Base-by-base conservation (phyloP, 2,113 vertebrate genomes). In the Hypomesus transpacificus region DNA sequence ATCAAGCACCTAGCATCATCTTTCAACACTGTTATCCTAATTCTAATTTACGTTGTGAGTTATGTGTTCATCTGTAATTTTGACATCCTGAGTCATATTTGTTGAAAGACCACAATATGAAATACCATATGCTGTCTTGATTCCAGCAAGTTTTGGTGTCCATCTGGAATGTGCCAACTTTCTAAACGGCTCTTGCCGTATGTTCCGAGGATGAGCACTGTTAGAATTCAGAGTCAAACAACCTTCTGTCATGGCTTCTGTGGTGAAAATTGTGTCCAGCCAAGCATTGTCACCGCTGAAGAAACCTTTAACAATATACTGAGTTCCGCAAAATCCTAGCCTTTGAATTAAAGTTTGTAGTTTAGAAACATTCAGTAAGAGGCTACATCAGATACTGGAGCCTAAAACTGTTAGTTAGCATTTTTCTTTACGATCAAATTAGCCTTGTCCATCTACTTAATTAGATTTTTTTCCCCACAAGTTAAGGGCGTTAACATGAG, bases 31-130 rank as follows among this genome's bases (percentile, higher is more conserved):
- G 28, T 63, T n/a, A 63, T 63, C 61, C 28, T 16, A 63, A 63
- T 21, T 16, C 28, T 28, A 63, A 63, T 63, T 63, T n/a, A 63
- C 14, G 31, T 34, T 34, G 61, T 63, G 61, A 63, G 61, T 63
- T 18, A 63, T 63, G 61, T 39, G 61, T 63, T 63, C 31, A 16
- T 34, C 28, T 14, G 61, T 63, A 28, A 63, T 31, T 63, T 14
- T 63, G 61, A 31, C 61, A 63, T 2, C 28, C 31, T 17, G 28
- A 31, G 61, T 39, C 61, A 34, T 34, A 63, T 31, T 63, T 39
- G 61, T 34, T 63, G 14, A 31, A 28, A 39, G 3, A n/a, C 18
- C 17, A 34, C 61, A 9, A 63, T 39, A 13, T 34, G 31, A 28
- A 63, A 34, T 2, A 16, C 61, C 61, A 63, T 63, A 63, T 39